A percentile compares a stretch with the other conserved stretches of the same genome.
phyloP scores from a whole-genome alignment of 2,113 vertebrate genomes.

The Zapus hudsonius region DNA sequence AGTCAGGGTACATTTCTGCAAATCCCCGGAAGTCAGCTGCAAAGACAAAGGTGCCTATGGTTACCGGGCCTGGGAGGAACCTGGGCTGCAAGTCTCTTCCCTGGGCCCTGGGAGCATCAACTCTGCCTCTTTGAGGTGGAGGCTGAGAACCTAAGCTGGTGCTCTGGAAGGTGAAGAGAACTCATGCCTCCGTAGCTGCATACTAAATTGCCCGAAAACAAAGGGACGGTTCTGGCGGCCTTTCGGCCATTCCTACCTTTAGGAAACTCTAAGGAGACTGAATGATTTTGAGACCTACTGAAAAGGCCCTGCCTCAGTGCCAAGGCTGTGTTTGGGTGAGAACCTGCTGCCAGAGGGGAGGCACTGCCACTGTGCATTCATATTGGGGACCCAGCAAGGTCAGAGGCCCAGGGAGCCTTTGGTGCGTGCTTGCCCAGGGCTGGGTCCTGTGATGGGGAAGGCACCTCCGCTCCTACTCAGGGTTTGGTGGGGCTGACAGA shows the following conservation, averaged over 20 bases:
- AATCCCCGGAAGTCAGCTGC: conserved; percentile 93
- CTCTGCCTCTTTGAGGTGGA: no score
- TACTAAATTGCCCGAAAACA: not conserved
- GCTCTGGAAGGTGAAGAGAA: not conserved
- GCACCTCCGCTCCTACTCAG: not conserved
- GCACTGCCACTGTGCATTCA: not conserved
- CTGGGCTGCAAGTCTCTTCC: fast-evolving
- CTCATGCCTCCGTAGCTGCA: no score
- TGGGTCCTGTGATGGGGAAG: not conserved
- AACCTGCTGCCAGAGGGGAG: not conserved
- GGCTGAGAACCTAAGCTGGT: not conserved
- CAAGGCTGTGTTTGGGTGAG: fast-evolving
- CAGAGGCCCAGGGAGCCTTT: not conserved
- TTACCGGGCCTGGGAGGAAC: fast-evolving
- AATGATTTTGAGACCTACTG: not conserved
- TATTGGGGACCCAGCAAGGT: not conserved
- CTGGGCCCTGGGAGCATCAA: not conserved
- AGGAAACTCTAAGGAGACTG: fast-evolving
- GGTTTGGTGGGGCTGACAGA: no score
- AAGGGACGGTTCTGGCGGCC: fast-evolving
- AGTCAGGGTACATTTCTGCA: conserved; percentile 89
- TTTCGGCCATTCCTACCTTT: no score
- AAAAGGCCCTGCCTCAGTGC: fast-evolving
- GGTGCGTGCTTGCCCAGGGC: not conserved
- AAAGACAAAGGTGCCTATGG: conserved; percentile 48